Conservation (phyloP, 2,113 vertebrate genomes). For the Baryphthengus martii region DNA sequence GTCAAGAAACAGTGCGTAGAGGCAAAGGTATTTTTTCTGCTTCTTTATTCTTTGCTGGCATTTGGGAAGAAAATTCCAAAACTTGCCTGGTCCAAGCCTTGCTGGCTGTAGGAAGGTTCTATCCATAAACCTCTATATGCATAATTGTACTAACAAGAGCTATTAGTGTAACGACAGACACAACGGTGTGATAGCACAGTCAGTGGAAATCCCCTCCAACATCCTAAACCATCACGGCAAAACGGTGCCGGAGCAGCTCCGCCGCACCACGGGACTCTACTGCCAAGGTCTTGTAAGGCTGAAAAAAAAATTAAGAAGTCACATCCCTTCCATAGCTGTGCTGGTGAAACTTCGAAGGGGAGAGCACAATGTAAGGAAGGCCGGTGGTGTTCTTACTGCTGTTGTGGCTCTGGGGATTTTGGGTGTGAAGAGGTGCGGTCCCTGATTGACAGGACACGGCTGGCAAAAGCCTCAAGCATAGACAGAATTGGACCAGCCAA, state of each 20-base stretch:
- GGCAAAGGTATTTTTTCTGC: neutral
- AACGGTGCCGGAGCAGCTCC: neutral
- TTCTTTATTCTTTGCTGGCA: neutral
- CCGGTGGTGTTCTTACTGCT: neutral
- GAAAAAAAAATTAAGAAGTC: neutral
- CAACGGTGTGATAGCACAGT: neutral
- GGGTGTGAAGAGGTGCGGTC: conserved; percentile 12
- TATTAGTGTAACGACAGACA: neutral
- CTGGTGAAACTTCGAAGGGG: neutral
- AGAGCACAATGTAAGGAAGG: neutral
- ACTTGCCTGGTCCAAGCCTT: neutral
- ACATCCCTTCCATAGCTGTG: neutral
- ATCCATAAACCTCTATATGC: neutral
- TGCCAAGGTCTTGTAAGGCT: neutral
- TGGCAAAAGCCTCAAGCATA: neutral
- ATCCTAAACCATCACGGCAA: neutral
- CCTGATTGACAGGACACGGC: neutral
- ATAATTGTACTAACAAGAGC: neutral
- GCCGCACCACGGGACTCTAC: neutral
- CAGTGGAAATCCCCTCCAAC: neutral
- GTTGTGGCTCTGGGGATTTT: neutral
- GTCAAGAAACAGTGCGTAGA: neutral
- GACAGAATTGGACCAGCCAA: neutral
- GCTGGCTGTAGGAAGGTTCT: neutral
- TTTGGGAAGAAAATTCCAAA: neutral